Evolutionary conservation across 2,888 invertebrate species (phyloP).

Genomic region (Unio delphinus): DNA sequence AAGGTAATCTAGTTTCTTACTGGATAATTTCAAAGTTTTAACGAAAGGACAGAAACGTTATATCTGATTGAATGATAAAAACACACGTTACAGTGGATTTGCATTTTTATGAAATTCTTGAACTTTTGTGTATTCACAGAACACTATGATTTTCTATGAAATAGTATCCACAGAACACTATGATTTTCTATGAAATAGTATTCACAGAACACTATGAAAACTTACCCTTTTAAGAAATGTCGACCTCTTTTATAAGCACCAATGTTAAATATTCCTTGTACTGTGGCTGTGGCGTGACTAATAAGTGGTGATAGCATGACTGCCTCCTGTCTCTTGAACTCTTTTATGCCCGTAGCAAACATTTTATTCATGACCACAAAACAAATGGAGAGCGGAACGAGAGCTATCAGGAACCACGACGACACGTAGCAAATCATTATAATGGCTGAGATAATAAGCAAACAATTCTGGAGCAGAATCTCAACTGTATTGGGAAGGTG

Average conservation of each 20-base stretch:
- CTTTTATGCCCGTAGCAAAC: conserved; percentile 70
- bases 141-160: not conserved
- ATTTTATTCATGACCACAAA: conserved; percentile 69
- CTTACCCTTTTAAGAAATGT: conserved; percentile 67
- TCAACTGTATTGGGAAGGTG: conserved; percentile 76
- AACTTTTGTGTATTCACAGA: not conserved
- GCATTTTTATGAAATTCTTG: not conserved
- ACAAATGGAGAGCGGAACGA: conserved; percentile 67
- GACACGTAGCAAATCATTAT: conserved; percentile 88
- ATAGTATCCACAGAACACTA: not conserved
- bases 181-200: too few species aligned
- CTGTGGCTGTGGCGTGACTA: conserved; percentile 76
- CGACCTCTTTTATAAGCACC: conserved; percentile 77
- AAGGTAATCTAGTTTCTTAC: too few species aligned
- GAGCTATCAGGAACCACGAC: conserved; percentile 74
- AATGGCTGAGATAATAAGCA: conserved; percentile 83
- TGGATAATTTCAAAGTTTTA: too few species aligned
- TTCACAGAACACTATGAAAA: not conserved
- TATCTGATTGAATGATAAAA: too few species aligned
- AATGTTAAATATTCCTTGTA: conserved; percentile 77
- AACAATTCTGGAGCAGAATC: conserved; percentile 75
- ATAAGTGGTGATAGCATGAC: conserved; percentile 76
- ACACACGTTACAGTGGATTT: not conserved
- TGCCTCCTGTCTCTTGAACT: conserved; percentile 73
- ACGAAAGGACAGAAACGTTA: too few species aligned